phyloP scores from a whole-genome alignment of 1,140 invertebrate species.

The Acromyrmex heyeri region DNA sequence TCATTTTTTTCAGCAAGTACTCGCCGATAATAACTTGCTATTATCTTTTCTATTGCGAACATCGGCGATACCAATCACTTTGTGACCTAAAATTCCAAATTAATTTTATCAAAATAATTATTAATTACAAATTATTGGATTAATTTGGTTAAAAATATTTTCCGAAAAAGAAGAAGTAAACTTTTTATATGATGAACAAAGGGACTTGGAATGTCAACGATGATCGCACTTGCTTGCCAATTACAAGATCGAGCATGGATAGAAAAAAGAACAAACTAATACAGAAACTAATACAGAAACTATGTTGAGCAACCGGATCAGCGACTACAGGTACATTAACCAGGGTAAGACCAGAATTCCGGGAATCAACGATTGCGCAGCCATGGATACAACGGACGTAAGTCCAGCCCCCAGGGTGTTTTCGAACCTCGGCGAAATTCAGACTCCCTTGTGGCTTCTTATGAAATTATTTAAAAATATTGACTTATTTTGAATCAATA shows the following conservation, averaged over 20 bases:
- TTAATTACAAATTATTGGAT: not conserved
- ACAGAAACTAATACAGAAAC: constrained; percentile 90
- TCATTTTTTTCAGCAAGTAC: constrained; percentile 65
- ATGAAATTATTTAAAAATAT: not conserved
- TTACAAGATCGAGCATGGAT: constrained; percentile 43
- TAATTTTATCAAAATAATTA: not conserved
- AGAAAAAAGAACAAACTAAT: constrained; percentile 73
- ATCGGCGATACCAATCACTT: constrained; percentile 13
- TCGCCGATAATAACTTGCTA: constrained; percentile 67
- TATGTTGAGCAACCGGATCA: constrained; percentile 93
- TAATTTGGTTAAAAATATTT: not conserved
- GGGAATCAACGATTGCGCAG: constrained; percentile 97
- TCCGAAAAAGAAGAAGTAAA: not conserved
- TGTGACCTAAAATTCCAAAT: not conserved
- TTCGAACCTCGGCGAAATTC: constrained; percentile 67
- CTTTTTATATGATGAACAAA: not conserved
- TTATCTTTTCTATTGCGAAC: constrained; percentile 34
- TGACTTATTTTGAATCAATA: not conserved
- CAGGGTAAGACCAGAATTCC: constrained; percentile 97
- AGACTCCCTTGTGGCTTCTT: constrained; percentile 63
- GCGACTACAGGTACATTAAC: constrained; percentile 95
- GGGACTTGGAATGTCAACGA: not conserved
- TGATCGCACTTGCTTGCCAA: constrained; percentile 48
- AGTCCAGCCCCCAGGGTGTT: constrained; percentile 87
- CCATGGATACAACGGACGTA: constrained; percentile 97